These are phyloP conservation scores for Danio tinwini DNA, from an alignment of 2,797 vertebrate genomes.

Conservation along the genomic window DNA sequence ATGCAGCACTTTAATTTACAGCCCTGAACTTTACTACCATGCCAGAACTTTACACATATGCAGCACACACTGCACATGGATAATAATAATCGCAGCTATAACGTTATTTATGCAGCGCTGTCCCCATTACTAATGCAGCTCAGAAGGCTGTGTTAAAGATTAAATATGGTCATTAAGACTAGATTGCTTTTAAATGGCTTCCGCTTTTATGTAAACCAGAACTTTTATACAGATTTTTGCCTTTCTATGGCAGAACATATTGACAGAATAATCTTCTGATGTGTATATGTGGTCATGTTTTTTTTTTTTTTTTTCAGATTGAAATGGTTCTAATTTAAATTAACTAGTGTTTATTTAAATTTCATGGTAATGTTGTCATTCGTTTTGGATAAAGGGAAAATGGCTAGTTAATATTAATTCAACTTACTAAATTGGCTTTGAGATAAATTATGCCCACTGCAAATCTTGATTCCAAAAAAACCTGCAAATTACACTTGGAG, in stretches of 20 bases:
- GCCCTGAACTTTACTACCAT: slow-evolving; percentile 70
- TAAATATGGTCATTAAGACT: slow-evolving; percentile 6
- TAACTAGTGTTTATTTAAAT: background rate
- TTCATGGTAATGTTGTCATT: background rate
- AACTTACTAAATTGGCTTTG: background rate
- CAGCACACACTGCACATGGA: slow-evolving; percentile 6
- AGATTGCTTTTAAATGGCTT: background rate
- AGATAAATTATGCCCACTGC: background rate
- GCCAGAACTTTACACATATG: slow-evolving; percentile 46
- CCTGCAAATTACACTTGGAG: background rate
- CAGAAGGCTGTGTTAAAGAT: background rate
- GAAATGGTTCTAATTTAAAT: background rate
- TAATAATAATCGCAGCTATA: slow-evolving; percentile 34
- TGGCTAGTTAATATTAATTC: background rate
- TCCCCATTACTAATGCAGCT: slow-evolving; percentile 1
- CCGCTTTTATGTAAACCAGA: background rate
- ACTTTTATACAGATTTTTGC: background rate
- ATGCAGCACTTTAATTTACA: slow-evolving; percentile 69
- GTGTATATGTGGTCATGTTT: no score
- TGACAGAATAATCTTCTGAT: background rate
- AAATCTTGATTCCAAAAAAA: background rate
- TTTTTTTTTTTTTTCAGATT: no score
- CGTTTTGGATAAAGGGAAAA: background rate
- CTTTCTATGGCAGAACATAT: background rate
- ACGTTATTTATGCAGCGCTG: slow-evolving; percentile 18